Percentiles rank a stretch among this genome's conserved stretches.
phyloP scores from a whole-genome alignment of 2,113 vertebrate species.

The Eulemur rufifrons region DNA sequence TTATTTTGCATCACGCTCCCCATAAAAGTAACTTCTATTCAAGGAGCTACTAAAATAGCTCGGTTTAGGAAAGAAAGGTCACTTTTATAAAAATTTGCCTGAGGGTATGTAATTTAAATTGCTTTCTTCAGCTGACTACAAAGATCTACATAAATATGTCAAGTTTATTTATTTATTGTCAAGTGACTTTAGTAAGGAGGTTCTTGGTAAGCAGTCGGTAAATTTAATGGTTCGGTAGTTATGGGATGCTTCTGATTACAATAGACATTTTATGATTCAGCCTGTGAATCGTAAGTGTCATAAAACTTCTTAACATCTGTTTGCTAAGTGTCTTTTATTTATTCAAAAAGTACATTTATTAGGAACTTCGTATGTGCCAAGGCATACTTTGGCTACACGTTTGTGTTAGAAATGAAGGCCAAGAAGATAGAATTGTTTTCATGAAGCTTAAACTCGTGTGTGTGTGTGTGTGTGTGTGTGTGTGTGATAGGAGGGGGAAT shows the following conservation, averaged over 20 bases:
- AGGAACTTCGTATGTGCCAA: not conserved
- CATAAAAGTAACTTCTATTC: not conserved
- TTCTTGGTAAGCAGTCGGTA: not conserved
- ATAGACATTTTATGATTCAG: slow-evolving; percentile 20
- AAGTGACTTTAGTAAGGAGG: not conserved
- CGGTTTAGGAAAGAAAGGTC: not conserved
- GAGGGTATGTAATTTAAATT: slow-evolving; percentile 25
- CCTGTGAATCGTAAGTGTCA: not conserved
- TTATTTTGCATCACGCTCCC: not conserved
- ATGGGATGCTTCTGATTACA: not conserved
- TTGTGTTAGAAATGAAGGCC: slow-evolving; percentile 36
- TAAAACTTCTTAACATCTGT: slow-evolving; percentile 4
- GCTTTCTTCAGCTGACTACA: slow-evolving; percentile 32
- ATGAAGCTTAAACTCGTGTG: not conserved
- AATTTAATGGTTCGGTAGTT: not conserved
- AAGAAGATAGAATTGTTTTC: slow-evolving; percentile 16
- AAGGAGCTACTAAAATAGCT: not conserved
- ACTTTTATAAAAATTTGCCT: slow-evolving; percentile 30
- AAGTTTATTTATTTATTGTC: slow-evolving; percentile 32
- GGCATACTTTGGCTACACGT: not conserved
- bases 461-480: not conserved
- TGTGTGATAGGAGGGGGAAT: not conserved
- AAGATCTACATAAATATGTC: slow-evolving; percentile 28
- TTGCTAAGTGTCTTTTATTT: slow-evolving; percentile 35
- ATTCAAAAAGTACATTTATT: slow-evolving; percentile 43